Base-by-base conservation (phyloP, 2,113 vertebrate species). In the Cervus canadensis region DNA sequence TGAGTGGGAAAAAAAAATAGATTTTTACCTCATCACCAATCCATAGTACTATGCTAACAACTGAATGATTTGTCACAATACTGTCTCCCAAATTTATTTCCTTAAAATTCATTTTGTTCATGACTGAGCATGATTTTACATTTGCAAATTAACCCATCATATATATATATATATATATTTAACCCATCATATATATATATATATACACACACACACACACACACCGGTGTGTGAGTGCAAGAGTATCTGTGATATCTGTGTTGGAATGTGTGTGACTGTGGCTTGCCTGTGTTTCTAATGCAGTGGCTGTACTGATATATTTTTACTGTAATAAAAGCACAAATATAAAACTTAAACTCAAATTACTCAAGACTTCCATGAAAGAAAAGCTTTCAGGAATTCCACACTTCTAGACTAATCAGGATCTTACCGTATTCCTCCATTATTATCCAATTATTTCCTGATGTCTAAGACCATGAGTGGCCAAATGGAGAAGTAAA, bases 91-190 rank as follows among this genome's bases (percentile, higher is more conserved):
- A 97, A 57, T 23, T 95, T 19, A 89, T 79, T 86, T 93, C 12
- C 12, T 84, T 91, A 56, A 86, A 89, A 86, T 67, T 76, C 0
- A 17, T 82, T 94, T 91, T 81, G 40, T 88, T 92, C 96, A 36
- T 93, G 11, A 89, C 52, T 45, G 62, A 74, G 52, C 19, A 91
- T 59, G 43, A 76, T 64, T 91, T 60, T 57, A 14, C 25, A 74
- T 60, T 90, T 64, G 14, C 1, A 95, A 88, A 89, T 89, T 62
- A 91, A 60, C 94, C 62, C 89, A 25, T 52, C 5, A 67, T 33
- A 78, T 10, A n/a, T 19, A 36, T 36, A 36, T 36, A 40, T n/a
- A 30, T 64, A 17, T 33, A 7, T 4, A 45, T 40, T 89, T 60
- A 91, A 67, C 93, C 62, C 89, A 25, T 52, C 4, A 36, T 36